phyloP scores from a whole-genome alignment of 2,797 vertebrate genomes.

The Cryptoprocta ferox region DNA sequence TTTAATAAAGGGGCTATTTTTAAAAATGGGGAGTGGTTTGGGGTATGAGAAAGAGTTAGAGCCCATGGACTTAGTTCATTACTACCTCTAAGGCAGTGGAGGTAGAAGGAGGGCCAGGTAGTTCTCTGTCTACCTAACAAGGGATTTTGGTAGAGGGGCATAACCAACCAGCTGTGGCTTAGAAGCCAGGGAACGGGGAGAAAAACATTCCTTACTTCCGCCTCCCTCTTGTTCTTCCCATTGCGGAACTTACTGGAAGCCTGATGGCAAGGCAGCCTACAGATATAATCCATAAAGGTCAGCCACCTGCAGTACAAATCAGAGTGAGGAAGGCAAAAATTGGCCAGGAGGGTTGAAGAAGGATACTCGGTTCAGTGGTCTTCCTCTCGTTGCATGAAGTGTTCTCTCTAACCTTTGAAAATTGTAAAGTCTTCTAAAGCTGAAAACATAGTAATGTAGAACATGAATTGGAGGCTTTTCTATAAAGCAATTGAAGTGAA shows the following conservation, averaged over 20 bases:
- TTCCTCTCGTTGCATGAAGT: neutral
- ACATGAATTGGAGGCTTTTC: conserved; percentile 21
- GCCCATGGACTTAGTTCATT: neutral
- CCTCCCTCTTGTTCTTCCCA: neutral
- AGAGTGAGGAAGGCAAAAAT: neutral
- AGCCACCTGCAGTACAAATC: accelerated
- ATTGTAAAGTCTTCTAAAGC: neutral
- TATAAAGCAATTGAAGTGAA: conserved; percentile 47
- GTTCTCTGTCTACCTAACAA: neutral
- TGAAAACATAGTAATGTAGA: conserved; percentile 10
- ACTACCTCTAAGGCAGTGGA: neutral
- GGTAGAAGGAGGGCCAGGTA: neutral
- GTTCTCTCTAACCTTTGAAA: conserved; percentile 48
- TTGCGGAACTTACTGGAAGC: neutral
- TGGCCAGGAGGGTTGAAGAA: neutral
- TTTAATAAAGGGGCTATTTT: neutral
- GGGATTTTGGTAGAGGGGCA: neutral
- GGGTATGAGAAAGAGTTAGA: neutral
- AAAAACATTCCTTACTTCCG: neutral
- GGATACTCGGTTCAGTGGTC: neutral
- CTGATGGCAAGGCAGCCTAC: neutral
- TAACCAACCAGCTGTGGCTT: neutral
- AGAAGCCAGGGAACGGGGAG: neutral
- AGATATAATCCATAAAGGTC: neutral
- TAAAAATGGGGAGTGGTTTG: neutral